Evolutionary conservation across 2,113 vertebrate genomes (phyloP), one percentile per base, ranked within the genome.

Genomic region (Oryzias curvinotus): DNA sequence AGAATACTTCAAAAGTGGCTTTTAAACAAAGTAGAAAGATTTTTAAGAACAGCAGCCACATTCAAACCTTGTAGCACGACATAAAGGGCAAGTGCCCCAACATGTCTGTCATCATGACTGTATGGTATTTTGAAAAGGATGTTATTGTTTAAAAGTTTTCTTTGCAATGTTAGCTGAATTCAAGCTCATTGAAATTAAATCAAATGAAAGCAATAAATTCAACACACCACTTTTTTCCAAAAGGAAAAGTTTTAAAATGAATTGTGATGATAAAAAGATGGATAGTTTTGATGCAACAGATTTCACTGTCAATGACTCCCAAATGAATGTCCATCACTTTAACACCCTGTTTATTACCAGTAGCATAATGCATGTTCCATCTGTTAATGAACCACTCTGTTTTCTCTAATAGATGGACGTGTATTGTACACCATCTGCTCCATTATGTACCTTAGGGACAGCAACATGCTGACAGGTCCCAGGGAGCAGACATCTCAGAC

Each of bases 351-450:
- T 26, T 36, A 36, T 36, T 36, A 36, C 4, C 7, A 45, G 42
- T 45, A 53, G 28, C 15, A 65, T 49, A 23, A 62, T 54, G 36
- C 74, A 56, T 64, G 62, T 69, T 75, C 52, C 65, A 61, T 68
- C 54, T 65, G 62, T 68, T 62, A 57, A 52, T 48, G 42, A 70
- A 73, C 50, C 53, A 36, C 36, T 36, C 36, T 57, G 57, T 71
- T 71, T 71, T 80, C 59, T 58, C 58, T 77, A 77, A 87, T 48
- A 58, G 85, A 84, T 85, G 84, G 85, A 86, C 86, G 86, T 78
- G 85, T 30, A 52, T 50, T 59, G 48, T 30, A 54, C 63, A 75
- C 70, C 49, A 57, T 67, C 36, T 15, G 68, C 81, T 76, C 71
- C 80, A 65, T 17, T 52, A 56, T 65, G 57, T 48, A 48, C 81